Conservation (phyloP, 2,113 vertebrate species). For the Leptocoma aspasia region DNA sequence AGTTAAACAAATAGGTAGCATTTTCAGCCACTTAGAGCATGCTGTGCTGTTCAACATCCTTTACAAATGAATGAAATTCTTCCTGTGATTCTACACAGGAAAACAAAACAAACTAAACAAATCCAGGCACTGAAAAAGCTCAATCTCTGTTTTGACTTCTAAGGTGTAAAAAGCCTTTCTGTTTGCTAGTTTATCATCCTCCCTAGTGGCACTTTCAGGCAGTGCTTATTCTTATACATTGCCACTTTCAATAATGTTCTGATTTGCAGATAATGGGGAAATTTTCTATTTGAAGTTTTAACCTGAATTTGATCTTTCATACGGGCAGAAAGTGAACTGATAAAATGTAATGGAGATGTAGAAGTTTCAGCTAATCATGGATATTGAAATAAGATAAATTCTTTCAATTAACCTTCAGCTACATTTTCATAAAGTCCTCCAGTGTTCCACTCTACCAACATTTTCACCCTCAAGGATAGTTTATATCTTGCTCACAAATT, state of each 20-base stretch:
- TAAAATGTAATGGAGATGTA: background rate
- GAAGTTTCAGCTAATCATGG: constrained; percentile 1
- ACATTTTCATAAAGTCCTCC: background rate
- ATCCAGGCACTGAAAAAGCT: background rate
- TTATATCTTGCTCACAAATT: background rate
- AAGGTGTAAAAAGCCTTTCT: background rate
- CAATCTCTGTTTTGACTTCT: constrained; percentile 3
- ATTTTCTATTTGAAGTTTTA: constrained; percentile 35
- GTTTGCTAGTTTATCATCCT: background rate
- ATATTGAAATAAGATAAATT: background rate
- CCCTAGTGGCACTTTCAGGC: background rate
- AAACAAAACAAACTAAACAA: background rate
- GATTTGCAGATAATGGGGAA: constrained; percentile 21
- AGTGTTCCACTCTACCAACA: background rate
- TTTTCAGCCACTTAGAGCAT: background rate
- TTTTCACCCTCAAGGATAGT: background rate
- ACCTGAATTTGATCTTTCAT: constrained; percentile 5
- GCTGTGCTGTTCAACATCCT: background rate
- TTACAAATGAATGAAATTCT: constrained; percentile 10
- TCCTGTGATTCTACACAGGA: background rate
- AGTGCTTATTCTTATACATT: background rate
- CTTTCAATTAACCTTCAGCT: background rate
- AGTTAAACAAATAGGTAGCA: constrained; percentile 8
- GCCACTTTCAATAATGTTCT: constrained; percentile 10
- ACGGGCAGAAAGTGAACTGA: background rate